These are phyloP conservation scores for Tetragonula carbonaria DNA, from an alignment of 2,888 invertebrate genomes.

Conservation along the genomic window DNA sequence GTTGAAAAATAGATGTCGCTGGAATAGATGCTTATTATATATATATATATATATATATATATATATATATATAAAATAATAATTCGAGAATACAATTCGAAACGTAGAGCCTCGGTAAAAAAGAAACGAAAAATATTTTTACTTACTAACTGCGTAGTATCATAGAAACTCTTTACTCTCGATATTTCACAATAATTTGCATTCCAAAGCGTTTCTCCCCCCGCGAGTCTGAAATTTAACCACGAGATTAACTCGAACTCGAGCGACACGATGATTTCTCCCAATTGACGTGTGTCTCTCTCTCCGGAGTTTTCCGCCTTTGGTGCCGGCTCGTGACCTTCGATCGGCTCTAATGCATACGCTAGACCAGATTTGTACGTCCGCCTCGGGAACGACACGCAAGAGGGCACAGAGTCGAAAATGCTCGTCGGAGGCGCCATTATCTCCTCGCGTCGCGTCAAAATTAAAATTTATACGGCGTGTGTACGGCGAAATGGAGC, in stretches of 20 bases:
- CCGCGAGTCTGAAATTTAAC: too few relatives aligned
- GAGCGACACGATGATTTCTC: neutral
- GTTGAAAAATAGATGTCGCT: too few relatives aligned
- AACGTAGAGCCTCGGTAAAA: too few relatives aligned
- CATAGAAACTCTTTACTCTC: too few relatives aligned
- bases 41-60: too few relatives aligned
- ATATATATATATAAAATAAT: too few relatives aligned
- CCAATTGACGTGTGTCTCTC: neutral
- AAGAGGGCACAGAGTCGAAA: slow-evolving; percentile 2
- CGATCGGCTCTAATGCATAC: neutral
- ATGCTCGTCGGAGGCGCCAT: slow-evolving; percentile 36
- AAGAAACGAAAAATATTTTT: too few relatives aligned
- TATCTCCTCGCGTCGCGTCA: slow-evolving; percentile 27
- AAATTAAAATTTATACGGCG: slow-evolving; percentile 46
- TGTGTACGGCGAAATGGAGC: slow-evolving; percentile 22
- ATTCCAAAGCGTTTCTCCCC: too few relatives aligned
- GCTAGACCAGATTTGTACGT: neutral
- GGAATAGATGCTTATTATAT: too few relatives aligned
- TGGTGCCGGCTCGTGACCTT: neutral
- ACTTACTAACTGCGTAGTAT: too few relatives aligned
- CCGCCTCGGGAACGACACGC: neutral
- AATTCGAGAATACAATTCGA: too few relatives aligned
- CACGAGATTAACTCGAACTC: neutral
- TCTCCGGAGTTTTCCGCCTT: neutral
- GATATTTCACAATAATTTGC: too few relatives aligned